Evolutionary conservation across 2,888 invertebrate species (phyloP), one percentile per base, ranked within the genome.

Genomic region (Drosophila niveifrons): DNA sequence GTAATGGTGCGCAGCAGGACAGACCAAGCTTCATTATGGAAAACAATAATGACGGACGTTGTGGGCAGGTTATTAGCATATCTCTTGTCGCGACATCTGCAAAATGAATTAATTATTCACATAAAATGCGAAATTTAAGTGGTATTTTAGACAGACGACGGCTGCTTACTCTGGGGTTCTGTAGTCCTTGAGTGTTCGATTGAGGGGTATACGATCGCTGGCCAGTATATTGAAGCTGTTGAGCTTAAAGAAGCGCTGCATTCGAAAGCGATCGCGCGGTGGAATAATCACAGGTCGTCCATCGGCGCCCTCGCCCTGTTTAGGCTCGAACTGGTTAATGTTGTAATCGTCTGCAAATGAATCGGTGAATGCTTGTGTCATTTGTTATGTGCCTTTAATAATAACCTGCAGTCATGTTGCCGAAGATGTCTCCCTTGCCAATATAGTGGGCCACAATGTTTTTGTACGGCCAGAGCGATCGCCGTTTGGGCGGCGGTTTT

Each of bases 1-100:
- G 97, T 97, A 28, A 99, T 96, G 1, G 99, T 99, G 59, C 99
- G 94, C 85, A 99, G 93, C 10, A 99, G 94, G 0, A 99, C 99
- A 2, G 99, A 98, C 98, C 98, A 99, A 0, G 99, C 99, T 93
- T 99, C 99, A 91, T 99, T 99, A 92, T 99, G 99, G 91, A 99
- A 99, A 1, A 99, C 98, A 77, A 99, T 98, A 56, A 99, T 96
- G 13, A 99, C 95, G 75, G 97, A 97, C 0, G 98, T 97, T 75
- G 94, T 96, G 0, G 98, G 98, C 59, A 99, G 93, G 55, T 94
- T 93, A 68, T 94, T 92, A 66, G 93, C 91, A 78, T 94, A 94
- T 80, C 94, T 93, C 67, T 93, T 92, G 29, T 79, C 80, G 74
- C 93, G 93, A 90, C 96, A 96, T 79, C 96, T 96, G 88, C 15